These are phyloP conservation scores for Ptyas mucosa DNA, from an alignment of 2,113 vertebrate genomes.

Conservation along the genomic window DNA sequence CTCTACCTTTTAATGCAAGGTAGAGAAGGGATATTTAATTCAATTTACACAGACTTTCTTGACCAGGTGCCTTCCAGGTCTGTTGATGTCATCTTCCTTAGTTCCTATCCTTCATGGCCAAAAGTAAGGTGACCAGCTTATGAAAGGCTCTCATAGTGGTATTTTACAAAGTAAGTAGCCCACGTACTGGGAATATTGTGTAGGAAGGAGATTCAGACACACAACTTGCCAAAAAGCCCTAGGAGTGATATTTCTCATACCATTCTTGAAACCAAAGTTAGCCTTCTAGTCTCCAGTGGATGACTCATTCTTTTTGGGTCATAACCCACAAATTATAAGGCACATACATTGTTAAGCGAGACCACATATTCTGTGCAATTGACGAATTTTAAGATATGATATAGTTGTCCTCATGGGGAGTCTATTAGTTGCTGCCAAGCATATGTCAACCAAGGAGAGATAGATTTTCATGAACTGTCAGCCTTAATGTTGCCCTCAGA, in stretches of 20 bases:
- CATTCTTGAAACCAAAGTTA: background rate
- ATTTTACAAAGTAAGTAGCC: background rate
- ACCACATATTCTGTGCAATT: background rate
- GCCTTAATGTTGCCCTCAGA: background rate
- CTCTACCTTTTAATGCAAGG: background rate
- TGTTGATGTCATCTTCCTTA: background rate
- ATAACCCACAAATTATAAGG: background rate
- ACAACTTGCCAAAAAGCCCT: background rate
- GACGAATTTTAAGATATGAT: background rate
- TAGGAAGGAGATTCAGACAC: background rate
- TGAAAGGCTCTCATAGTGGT: background rate
- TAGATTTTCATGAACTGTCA: background rate
- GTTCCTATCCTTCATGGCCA: background rate
- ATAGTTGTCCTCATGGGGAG: background rate
- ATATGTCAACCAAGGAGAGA: background rate
- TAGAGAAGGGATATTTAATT: background rate
- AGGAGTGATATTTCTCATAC: background rate
- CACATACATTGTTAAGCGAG: background rate
- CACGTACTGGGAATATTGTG: background rate
- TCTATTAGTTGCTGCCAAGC: background rate
- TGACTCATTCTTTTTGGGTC: background rate
- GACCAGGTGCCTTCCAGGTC: background rate
- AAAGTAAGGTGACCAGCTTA: background rate
- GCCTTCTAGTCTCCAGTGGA: background rate
- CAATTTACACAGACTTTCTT: background rate